Evolutionary conservation across 2,888 invertebrate species (phyloP).

Genomic region (Drosophila infuscata): DNA sequence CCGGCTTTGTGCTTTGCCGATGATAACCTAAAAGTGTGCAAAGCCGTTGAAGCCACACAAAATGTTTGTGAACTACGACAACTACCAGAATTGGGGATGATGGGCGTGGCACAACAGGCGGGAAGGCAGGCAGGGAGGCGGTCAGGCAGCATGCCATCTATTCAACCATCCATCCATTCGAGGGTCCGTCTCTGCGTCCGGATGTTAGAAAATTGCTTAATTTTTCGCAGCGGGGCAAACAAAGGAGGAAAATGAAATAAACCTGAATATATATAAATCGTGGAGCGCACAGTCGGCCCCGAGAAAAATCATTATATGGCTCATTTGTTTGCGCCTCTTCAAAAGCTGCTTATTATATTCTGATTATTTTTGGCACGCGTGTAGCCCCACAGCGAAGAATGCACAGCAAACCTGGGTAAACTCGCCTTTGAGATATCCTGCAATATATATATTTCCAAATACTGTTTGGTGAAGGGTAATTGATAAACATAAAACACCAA

Average conservation of each 20-base stretch:
- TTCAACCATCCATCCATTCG: not conserved
- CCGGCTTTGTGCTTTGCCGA: constrained; percentile 64
- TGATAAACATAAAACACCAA: not conserved
- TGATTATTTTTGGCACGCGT: constrained; percentile 75
- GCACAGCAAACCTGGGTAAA: not conserved
- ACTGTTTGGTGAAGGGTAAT: not conserved
- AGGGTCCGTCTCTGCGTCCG: not conserved
- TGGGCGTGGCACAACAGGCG: not conserved
- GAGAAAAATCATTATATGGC: constrained; percentile 70
- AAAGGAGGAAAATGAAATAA: constrained; percentile 14
- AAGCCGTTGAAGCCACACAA: constrained; percentile 64
- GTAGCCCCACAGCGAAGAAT: constrained; percentile 23
- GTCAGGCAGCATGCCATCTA: not conserved
- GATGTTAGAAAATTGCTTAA: constrained; percentile 69
- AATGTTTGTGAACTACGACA: constrained; percentile 60
- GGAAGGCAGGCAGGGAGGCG: not conserved
- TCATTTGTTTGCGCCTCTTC: constrained; percentile 72
- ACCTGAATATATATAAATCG: constrained; percentile 59
- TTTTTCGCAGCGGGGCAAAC: constrained; percentile 51
- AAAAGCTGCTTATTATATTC: constrained; percentile 72
- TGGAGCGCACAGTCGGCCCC: constrained; percentile 22
- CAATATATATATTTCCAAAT: not conserved
- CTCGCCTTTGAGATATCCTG: constrained; percentile 9
- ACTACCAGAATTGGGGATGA: constrained; percentile 28
- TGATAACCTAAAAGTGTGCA: constrained; percentile 77